Evolutionary conservation across 2,888 invertebrate species (phyloP).

Genomic region (Empis livida): DNA sequence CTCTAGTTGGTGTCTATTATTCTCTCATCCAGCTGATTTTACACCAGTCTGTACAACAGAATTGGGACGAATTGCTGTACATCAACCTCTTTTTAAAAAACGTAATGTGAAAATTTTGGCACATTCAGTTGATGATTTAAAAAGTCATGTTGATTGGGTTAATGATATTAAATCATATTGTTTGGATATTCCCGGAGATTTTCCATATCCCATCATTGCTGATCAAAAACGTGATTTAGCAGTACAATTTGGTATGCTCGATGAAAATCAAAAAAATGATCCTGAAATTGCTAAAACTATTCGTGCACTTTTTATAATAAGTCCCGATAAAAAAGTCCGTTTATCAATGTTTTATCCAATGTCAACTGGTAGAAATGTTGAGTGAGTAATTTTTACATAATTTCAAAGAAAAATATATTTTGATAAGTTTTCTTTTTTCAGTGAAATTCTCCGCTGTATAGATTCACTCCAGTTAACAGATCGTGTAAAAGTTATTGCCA

Average conservation of each 20-base stretch:
- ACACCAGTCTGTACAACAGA: constrained; percentile 88
- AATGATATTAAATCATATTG: constrained; percentile 60
- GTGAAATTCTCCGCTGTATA: constrained; percentile 71
- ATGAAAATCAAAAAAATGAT: constrained; percentile 54
- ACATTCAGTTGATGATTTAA: constrained; percentile 63
- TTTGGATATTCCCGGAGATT: constrained; percentile 52
- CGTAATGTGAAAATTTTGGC: constrained; percentile 64
- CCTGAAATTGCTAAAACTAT: constrained; percentile 56
- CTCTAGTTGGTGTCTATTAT: constrained; percentile 70
- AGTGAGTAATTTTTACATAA: constrained; percentile 42
- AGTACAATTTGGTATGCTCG: constrained; percentile 63
- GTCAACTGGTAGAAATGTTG: constrained; percentile 74
- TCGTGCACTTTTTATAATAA: constrained; percentile 65
- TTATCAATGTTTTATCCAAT: constrained; percentile 73
- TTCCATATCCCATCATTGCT: constrained; percentile 73
- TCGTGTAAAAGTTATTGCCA: constrained; percentile 57
- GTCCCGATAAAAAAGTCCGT: constrained; percentile 65
- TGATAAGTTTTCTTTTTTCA: constrained; percentile 29
- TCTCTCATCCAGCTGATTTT: constrained; percentile 80
- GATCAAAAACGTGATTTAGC: constrained; percentile 61
- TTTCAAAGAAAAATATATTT: neutral
- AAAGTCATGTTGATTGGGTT: constrained; percentile 65
- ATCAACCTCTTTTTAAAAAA: constrained; percentile 53
- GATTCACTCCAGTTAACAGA: constrained; percentile 72
- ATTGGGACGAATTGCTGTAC: constrained; percentile 59